Evolutionary conservation across 2,888 invertebrate species (phyloP).

Genomic region (Sarcophaga variegata): DNA sequence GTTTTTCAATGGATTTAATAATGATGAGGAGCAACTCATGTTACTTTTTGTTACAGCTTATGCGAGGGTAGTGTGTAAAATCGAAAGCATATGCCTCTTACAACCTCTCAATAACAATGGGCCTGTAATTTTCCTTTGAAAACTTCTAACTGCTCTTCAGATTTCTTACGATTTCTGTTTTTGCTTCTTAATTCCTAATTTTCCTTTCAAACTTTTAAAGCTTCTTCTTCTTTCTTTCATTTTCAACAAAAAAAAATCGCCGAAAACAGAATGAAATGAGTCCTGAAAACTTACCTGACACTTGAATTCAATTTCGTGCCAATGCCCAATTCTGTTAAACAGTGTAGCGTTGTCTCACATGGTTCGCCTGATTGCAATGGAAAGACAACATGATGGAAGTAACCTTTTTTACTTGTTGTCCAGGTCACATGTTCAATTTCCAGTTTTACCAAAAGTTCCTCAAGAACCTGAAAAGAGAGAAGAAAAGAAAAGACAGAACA

Average conservation of each 20-base stretch:
- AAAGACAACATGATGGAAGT: constrained; percentile 88
- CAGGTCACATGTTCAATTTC: constrained; percentile 88
- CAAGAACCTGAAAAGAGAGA: constrained; percentile 83
- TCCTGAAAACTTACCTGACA: constrained; percentile 84
- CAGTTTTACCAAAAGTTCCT: constrained; percentile 86
- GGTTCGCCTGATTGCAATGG: constrained; percentile 87
- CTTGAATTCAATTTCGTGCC: constrained; percentile 87
- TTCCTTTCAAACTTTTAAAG: background rate
- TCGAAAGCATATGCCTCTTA: no score
- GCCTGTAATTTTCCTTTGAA: no score
- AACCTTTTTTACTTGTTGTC: constrained; percentile 86
- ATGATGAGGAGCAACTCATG: no score
- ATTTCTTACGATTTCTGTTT: background rate
- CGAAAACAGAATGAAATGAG: background rate
- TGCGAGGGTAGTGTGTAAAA: no score
- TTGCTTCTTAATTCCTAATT: background rate
- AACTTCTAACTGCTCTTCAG: background rate
- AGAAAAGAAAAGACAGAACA: no score
- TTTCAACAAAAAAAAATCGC: no score
- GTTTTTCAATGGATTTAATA: no score
- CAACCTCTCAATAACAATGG: no score
- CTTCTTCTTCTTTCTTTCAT: background rate
- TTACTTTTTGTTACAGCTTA: no score
- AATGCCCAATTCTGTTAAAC: constrained; percentile 88
- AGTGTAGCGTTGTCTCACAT: constrained; percentile 89